A percentile compares a stretch with the other conserved stretches of the same genome.
phyloP scores from a whole-genome alignment of 2,797 vertebrate species.

The Toxotes lorentzi region DNA sequence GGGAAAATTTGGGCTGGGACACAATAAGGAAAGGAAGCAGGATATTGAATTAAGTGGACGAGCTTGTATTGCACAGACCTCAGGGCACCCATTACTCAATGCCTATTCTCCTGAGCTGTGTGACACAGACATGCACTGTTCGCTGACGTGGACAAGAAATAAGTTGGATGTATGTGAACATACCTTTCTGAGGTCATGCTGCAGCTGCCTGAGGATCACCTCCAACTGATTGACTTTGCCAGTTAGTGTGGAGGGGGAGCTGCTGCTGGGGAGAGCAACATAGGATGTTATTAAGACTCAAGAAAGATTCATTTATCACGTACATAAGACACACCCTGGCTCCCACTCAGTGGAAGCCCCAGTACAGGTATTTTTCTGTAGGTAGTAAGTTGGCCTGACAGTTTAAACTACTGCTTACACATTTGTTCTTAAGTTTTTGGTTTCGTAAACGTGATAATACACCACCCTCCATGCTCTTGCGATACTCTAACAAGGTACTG shows the following conservation, averaged over 20 bases:
- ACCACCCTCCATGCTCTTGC: neutral
- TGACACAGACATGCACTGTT: constrained; percentile 45
- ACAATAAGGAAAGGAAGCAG: constrained; percentile 77
- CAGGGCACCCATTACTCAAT: constrained; percentile 65
- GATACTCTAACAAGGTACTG: neutral
- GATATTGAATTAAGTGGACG: constrained; percentile 79
- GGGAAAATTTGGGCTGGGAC: constrained; percentile 61
- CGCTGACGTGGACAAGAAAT: constrained; percentile 27
- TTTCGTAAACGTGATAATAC: neutral
- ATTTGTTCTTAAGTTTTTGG: neutral
- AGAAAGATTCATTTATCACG: constrained; percentile 4
- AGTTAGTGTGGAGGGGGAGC: constrained; percentile 90
- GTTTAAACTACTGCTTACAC: neutral
- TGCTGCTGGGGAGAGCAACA: constrained; percentile 70
- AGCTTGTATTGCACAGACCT: constrained; percentile 71
- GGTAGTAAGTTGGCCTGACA: neutral
- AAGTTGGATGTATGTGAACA: constrained; percentile 3
- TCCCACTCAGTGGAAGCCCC: neutral
- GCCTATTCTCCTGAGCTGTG: constrained; percentile 53
- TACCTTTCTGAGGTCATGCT: constrained; percentile 95
- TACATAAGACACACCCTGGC: constrained; percentile 1
- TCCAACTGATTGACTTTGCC: constrained; percentile 98
- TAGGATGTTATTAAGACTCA: neutral
- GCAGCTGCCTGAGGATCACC: constrained; percentile 94
- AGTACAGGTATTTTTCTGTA: neutral